These are phyloP conservation scores for Penaeus vannamei DNA, from an alignment of 1,140 invertebrate genomes.

Conservation along the genomic window DNA sequence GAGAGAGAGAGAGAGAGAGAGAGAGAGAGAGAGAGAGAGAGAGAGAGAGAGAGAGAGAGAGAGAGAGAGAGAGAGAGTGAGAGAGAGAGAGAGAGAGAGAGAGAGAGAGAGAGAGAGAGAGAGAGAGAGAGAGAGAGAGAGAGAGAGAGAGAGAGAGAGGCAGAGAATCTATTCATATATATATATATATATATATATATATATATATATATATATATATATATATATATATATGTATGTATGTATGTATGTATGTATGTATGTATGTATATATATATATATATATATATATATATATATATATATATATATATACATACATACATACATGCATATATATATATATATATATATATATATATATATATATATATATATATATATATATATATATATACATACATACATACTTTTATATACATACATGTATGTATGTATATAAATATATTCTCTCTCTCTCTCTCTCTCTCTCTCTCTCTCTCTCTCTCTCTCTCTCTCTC, in stretches of 20 bases:
- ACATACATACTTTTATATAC: not conserved
- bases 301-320: slow-evolving; percentile 26
- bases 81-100: too few species aligned
- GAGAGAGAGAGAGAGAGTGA: too few species aligned
- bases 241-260: not conserved
- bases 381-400: slow-evolving; percentile 27
- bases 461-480: too few species aligned
- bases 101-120: too few species aligned
- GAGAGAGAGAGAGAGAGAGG: too few species aligned
- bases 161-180: not conserved
- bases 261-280: not conserved
- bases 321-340: slow-evolving; percentile 18
- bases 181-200: not conserved
- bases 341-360: slow-evolving; percentile 17
- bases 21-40: too few species aligned
- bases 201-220: not conserved
- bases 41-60: too few species aligned
- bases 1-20: too few species aligned
- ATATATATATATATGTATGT: not conserved
- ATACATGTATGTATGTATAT: too few species aligned
- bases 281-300: slow-evolving; percentile 13
- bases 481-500: too few species aligned
- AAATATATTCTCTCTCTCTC: too few species aligned
- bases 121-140: too few species aligned
- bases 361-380: slow-evolving; percentile 9